These are phyloP conservation scores for Xerus inauris DNA, from an alignment of 2,113 vertebrate genomes.

Conservation along the genomic window DNA sequence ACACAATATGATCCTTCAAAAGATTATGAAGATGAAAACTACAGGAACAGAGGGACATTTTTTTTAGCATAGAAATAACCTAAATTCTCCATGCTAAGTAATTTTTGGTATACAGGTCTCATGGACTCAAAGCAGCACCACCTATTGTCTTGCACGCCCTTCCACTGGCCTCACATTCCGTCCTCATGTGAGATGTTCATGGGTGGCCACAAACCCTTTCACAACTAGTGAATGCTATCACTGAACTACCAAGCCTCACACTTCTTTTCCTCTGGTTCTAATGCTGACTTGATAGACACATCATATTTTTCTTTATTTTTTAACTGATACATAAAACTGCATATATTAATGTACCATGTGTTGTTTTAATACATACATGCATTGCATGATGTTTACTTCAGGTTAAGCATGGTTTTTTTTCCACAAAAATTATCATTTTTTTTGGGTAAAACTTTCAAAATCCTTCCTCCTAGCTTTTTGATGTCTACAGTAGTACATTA, in stretches of 20 bases:
- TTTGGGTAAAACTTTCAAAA: not conserved
- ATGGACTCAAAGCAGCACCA: not conserved
- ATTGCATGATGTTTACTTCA: too few species aligned
- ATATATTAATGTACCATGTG: not conserved
- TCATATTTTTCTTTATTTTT: not conserved
- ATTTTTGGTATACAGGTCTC: not conserved
- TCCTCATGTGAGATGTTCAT: too few species aligned
- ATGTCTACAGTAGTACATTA: not conserved
- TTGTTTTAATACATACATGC: not conserved
- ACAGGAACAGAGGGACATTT: not conserved
- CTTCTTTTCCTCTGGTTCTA: not conserved
- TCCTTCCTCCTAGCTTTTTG: not conserved
- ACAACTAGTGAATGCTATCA: not conserved
- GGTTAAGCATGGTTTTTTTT: not conserved
- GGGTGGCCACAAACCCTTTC: not conserved
- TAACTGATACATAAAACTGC: not conserved
- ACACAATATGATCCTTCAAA: not conserved
- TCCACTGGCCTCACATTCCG: rapidly evolving
- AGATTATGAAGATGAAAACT: not conserved
- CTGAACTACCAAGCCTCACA: not conserved
- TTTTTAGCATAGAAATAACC: not conserved
- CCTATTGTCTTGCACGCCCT: rapidly evolving
- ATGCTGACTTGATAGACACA: not conserved
- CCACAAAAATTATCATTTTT: not conserved
- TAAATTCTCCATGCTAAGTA: not conserved